Conservation (phyloP, 2,888 invertebrate genomes). For the Corbicula japonica region DNA sequence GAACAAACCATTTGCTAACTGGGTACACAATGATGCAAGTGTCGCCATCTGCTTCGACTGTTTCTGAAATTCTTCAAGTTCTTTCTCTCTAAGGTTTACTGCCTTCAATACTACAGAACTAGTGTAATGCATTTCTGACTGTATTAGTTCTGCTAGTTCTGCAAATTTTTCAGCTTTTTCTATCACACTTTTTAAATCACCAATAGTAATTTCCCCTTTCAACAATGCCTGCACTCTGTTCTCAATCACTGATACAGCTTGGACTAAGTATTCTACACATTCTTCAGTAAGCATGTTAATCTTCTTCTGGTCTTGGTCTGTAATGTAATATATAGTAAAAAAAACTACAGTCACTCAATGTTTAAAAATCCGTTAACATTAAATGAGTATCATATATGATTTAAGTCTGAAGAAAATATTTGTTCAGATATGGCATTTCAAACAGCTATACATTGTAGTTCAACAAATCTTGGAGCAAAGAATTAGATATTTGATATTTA, state of each 20-base stretch:
- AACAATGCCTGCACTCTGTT: slow-evolving; percentile 18
- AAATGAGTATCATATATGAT: too few species aligned
- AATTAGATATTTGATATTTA: too few species aligned
- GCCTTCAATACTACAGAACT: slow-evolving; percentile 3
- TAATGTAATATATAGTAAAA: too few species aligned
- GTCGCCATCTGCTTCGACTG: slow-evolving; percentile 38
- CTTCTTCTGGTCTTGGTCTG: slow-evolving; percentile 1
- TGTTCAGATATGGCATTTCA: too few species aligned
- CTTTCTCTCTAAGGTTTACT: slow-evolving; percentile 28
- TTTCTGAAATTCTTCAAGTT: slow-evolving; percentile 33
- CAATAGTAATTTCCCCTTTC: slow-evolving; percentile 41
- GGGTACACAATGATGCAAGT: slow-evolving; percentile 25
- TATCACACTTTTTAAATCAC: slow-evolving; percentile 29
- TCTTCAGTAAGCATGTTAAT: slow-evolving; percentile 24
- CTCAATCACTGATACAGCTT: slow-evolving; percentile 39
- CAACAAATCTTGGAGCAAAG: too few species aligned
- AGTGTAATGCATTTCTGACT: neutral
- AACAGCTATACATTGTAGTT: too few species aligned
- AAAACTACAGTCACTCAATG: too few species aligned
- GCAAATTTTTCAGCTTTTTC: slow-evolving; percentile 30
- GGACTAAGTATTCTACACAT: slow-evolving; percentile 19
- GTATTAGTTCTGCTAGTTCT: slow-evolving; percentile 29
- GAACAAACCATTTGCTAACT: slow-evolving; percentile 11
- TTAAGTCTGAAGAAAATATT: too few species aligned
- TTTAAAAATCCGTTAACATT: too few species aligned